Conservation (phyloP, 2,797 vertebrate genomes). For the Callimico goeldii region DNA sequence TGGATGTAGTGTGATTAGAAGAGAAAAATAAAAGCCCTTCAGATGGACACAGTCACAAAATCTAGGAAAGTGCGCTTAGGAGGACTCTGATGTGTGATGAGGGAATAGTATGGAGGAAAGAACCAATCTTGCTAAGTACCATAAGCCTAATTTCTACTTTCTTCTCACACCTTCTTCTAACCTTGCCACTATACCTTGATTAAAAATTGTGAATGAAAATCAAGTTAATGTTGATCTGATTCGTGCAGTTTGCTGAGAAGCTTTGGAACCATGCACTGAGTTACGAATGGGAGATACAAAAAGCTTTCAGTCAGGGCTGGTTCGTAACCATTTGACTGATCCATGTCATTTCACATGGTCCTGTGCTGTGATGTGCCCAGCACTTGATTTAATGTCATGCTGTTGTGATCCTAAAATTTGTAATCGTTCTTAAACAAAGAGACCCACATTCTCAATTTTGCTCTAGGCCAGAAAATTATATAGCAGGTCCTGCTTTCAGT, state of each 20-base stretch:
- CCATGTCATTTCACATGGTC: rapidly evolving
- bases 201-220: background rate
- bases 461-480: background rate
- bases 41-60: background rate
- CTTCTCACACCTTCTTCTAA: background rate
- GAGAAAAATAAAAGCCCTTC: conserved; percentile 53
- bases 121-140: background rate
- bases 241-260: background rate
- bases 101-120: background rate
- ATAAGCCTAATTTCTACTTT: background rate
- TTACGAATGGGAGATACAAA: background rate
- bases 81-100: conserved; percentile 17
- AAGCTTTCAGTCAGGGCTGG: background rate
- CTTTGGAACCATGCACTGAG: background rate
- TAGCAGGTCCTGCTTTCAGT: background rate
- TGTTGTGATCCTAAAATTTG: background rate
- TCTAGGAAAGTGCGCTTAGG: conserved; percentile 5
- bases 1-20: background rate
- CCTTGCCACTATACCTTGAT: background rate
- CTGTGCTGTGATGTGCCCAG: rapidly evolving
- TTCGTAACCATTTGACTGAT: background rate
- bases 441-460: background rate
- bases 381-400: background rate
- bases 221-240: background rate
- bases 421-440: background rate